phyloP scores from a whole-genome alignment of 2,888 invertebrate genomes.

The Liposcelis brunnea region DNA sequence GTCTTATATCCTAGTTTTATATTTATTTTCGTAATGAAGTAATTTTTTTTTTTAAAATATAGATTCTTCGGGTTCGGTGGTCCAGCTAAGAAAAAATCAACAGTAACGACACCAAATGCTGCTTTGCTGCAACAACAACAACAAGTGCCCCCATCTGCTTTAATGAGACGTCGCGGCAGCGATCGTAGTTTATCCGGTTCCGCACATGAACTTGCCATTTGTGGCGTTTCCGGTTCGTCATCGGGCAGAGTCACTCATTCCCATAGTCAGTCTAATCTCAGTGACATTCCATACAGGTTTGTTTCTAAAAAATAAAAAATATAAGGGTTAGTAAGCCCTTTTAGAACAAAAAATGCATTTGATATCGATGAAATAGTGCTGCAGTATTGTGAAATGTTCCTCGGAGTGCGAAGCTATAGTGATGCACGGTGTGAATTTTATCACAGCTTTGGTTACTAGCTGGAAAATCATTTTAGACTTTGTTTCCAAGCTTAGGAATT shows the following conservation, averaged over 20 bases:
- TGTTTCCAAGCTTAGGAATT: no score
- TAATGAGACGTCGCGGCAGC: slow-evolving; percentile 56
- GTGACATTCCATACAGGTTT: slow-evolving; percentile 37
- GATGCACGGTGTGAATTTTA: no score
- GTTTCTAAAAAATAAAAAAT: neutral
- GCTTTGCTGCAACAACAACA: slow-evolving; percentile 25
- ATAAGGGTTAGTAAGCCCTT: no score
- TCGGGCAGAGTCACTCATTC: slow-evolving; percentile 59
- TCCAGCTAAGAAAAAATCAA: slow-evolving; percentile 61
- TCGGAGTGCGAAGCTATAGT: no score
- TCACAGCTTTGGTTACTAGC: no score
- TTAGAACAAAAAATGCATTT: slow-evolving; percentile 2
- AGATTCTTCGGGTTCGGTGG: slow-evolving; percentile 84
- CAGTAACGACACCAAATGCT: slow-evolving; percentile 36
- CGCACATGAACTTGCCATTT: slow-evolving; percentile 63
- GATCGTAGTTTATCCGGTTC: slow-evolving; percentile 72
- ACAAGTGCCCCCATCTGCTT: slow-evolving; percentile 18
- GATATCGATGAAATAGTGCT: no score
- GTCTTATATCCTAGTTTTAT: no score
- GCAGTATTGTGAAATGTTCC: no score
- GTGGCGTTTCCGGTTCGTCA: slow-evolving; percentile 40
- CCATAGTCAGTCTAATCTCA: slow-evolving; percentile 78
- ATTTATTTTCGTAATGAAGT: no score
- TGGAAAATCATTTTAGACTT: no score
- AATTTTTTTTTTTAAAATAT: slow-evolving; percentile 25